Evolutionary conservation across 2,888 invertebrate genomes (phyloP).

Genomic region (Eilema griseolum): DNA sequence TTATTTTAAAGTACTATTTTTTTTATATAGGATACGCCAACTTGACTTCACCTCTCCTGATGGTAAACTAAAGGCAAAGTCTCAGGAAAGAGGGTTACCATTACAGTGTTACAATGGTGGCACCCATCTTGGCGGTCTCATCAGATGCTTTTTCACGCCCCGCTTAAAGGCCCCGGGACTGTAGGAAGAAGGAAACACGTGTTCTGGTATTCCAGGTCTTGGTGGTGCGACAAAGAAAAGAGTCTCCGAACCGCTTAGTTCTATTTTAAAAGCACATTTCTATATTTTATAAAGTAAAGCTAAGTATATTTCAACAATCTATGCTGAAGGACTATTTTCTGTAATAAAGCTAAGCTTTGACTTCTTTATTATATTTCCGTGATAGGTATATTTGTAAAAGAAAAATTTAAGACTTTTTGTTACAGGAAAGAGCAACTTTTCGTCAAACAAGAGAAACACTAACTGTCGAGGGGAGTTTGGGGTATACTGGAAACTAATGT

Average conservation of each 20-base stretch:
- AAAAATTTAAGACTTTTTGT: background rate
- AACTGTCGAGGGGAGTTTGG: background rate
- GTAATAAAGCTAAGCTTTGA: background rate
- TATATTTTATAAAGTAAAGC: background rate
- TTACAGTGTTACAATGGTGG: no score
- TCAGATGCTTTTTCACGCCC: no score
- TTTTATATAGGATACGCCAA: no score
- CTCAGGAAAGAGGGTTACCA: no score
- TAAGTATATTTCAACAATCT: background rate
- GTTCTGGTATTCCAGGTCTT: no score
- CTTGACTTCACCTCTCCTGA: no score
- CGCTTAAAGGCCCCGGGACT: no score
- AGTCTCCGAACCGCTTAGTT: no score
- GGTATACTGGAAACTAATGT: background rate
- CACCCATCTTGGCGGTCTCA: no score
- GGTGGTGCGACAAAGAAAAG: no score
- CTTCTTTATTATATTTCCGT: background rate
- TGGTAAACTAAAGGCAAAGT: no score
- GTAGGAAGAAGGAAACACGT: no score
- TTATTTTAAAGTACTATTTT: conserved; percentile 3
- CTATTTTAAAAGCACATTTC: background rate
- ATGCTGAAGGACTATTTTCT: background rate
- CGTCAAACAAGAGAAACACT: background rate
- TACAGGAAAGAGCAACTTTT: background rate
- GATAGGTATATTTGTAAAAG: background rate